Percentiles rank a stretch among this genome's conserved stretches.
These are phyloP conservation scores for Harpegnathos saltator DNA, from an alignment of 1,140 invertebrate genomes.

Conservation along the genomic window DNA sequence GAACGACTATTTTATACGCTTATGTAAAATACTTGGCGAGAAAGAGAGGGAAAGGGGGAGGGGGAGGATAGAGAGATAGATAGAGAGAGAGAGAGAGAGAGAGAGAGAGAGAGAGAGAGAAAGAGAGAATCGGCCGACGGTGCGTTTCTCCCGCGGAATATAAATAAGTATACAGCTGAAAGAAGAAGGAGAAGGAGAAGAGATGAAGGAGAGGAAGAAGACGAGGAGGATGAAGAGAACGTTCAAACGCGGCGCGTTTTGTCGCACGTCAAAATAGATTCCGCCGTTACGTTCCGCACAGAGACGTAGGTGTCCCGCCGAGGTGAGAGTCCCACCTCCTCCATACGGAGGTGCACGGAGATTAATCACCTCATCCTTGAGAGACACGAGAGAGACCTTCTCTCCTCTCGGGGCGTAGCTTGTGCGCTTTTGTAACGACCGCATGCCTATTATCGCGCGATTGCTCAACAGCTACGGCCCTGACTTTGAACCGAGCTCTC, in stretches of 20 bases:
- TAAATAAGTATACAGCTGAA: not conserved
- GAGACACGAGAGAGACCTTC: constrained; percentile 37
- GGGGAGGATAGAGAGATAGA: too few relatives aligned
- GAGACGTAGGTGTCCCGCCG: not conserved
- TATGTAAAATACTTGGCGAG: not conserved
- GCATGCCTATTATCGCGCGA: constrained; percentile 42
- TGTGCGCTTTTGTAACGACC: constrained; percentile 39
- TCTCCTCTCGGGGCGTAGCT: not conserved
- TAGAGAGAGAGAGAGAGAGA: too few relatives aligned
- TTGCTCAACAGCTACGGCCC: constrained; percentile 73
- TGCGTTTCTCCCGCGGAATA: not conserved
- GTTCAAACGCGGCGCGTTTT: not conserved
- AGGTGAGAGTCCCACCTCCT: not conserved
- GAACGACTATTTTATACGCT: not conserved
- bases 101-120: too few relatives aligned
- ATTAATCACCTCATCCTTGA: constrained; percentile 50
- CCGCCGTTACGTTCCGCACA: not conserved
- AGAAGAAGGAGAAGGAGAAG: too few relatives aligned
- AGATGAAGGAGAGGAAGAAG: too few relatives aligned
- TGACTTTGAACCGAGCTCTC: constrained; percentile 75
- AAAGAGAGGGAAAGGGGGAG: too few relatives aligned
- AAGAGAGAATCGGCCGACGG: not conserved
- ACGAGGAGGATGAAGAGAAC: too few relatives aligned
- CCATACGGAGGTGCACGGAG: not conserved
- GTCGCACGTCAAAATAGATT: not conserved